These are phyloP conservation scores for Musca domestica DNA, from an alignment of 1,140 invertebrate genomes.

Conservation along the genomic window DNA sequence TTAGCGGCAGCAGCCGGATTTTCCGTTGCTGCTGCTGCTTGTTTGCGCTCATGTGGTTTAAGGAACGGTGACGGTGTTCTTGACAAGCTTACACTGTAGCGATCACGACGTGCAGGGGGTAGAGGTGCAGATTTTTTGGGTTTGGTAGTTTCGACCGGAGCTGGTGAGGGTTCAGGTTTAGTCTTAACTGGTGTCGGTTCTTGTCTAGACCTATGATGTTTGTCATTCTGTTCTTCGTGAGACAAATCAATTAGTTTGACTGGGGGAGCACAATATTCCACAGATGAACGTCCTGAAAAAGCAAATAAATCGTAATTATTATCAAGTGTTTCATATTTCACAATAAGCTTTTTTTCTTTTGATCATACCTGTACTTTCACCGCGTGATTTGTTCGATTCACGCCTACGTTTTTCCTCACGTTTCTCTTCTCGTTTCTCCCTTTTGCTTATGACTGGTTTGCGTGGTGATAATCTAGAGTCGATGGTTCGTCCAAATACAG, in stretches of 20 bases:
- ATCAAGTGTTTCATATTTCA: too few relatives aligned
- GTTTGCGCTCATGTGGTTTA: conserved; percentile 65
- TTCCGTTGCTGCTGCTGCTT: background rate
- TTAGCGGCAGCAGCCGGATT: conserved; percentile 35
- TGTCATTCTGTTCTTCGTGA: conserved; percentile 54
- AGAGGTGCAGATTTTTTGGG: conserved; percentile 4
- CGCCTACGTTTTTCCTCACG: conserved; percentile 25
- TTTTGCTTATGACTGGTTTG: conserved; percentile 15
- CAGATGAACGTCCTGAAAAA: conserved; percentile 39
- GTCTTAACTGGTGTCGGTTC: conserved; percentile 23
- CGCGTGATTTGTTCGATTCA: conserved; percentile 27
- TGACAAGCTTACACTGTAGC: conserved; percentile 62
- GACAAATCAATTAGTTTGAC: conserved; percentile 48
- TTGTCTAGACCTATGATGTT: conserved; percentile 38
- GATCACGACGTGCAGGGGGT: conserved; percentile 42
- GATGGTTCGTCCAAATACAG: background rate
- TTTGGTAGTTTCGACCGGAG: background rate
- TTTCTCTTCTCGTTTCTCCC: background rate
- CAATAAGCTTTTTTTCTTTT: too few relatives aligned
- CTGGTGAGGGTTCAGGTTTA: background rate
- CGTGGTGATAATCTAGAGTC: background rate
- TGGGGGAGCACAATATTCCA: conserved; percentile 42
- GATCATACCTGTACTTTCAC: conserved; percentile 24
- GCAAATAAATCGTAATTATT: background rate
- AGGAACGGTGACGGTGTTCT: conserved; percentile 77